phyloP scores from a whole-genome alignment of 2,888 invertebrate genomes.

The Eilema griseolum region DNA sequence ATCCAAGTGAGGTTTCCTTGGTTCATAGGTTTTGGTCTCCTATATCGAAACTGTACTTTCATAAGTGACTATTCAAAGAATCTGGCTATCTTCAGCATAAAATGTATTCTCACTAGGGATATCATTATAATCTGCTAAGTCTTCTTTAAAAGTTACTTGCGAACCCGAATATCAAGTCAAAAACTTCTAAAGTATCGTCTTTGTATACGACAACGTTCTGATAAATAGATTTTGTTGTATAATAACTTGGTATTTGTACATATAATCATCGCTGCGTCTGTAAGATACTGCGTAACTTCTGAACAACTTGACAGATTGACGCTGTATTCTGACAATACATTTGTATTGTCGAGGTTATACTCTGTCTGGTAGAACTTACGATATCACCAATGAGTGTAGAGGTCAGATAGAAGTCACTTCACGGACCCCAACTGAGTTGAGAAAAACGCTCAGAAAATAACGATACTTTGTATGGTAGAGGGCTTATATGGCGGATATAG shows the following conservation, averaged over 20 bases:
- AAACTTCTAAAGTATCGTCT: slow-evolving; percentile 10
- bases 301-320: slow-evolving; percentile 1
- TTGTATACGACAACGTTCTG: slow-evolving; percentile 3
- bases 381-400: too few relatives aligned
- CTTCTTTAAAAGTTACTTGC: slow-evolving; percentile 17
- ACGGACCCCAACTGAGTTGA: too few relatives aligned
- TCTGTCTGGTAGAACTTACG: too few relatives aligned
- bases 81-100: background rate
- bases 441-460: too few relatives aligned
- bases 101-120: background rate
- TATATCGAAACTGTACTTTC: background rate
- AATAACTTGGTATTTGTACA: background rate
- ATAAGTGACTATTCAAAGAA: background rate
- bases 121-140: slow-evolving; percentile 13
- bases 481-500: background rate
- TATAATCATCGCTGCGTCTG: slow-evolving; percentile 1
- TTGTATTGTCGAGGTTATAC: background rate
- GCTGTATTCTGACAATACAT: background rate
- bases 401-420: too few relatives aligned
- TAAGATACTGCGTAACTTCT: background rate
- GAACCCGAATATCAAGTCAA: background rate
- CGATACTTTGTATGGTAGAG: too few relatives aligned
- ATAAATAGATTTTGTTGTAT: slow-evolving; percentile 17
- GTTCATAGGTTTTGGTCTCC: too few relatives aligned
- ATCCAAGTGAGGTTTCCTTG: too few relatives aligned